Conservation (phyloP, 1,140 invertebrate genomes). For the Formica exsecta region DNA sequence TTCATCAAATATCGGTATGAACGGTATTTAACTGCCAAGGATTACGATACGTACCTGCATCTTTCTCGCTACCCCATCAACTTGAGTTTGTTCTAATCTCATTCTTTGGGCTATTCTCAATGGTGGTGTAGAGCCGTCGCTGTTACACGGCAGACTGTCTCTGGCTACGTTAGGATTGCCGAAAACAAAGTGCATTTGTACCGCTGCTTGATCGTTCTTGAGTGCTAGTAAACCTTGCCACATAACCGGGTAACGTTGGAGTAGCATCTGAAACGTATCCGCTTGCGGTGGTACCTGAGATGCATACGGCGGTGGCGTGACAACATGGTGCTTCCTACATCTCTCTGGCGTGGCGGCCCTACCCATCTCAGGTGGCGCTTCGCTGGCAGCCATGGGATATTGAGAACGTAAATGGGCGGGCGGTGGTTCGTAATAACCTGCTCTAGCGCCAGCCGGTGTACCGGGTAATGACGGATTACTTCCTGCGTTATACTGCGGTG, state of each 20-base stretch:
- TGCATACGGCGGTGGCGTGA: slow-evolving; percentile 90
- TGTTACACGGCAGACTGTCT: slow-evolving; percentile 92
- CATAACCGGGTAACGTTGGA: slow-evolving; percentile 96
- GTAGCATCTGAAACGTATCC: slow-evolving; percentile 92
- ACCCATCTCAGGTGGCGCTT: slow-evolving; percentile 84
- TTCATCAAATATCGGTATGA: no score
- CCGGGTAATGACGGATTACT: slow-evolving; percentile 76
- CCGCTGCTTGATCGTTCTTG: slow-evolving; percentile 98
- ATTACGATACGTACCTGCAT: slow-evolving; percentile 92
- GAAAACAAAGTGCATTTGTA: slow-evolving; percentile 99
- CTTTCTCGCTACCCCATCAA: slow-evolving; percentile 97
- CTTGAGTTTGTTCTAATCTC: slow-evolving; percentile 96
- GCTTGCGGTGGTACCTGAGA: slow-evolving; percentile 92
- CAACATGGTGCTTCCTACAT: slow-evolving; percentile 87
- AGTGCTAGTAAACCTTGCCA: slow-evolving; percentile 98
- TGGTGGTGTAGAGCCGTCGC: slow-evolving; percentile 93
- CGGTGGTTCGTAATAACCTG: slow-evolving; percentile 88
- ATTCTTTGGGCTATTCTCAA: slow-evolving; percentile 98
- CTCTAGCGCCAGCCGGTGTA: slow-evolving; percentile 77
- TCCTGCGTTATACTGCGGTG: slow-evolving; percentile 81
- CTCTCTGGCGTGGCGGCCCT: slow-evolving; percentile 86
- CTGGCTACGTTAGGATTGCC: slow-evolving; percentile 95
- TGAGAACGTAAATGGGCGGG: slow-evolving; percentile 88
- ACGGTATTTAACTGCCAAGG: not conserved
- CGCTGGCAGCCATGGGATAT: slow-evolving; percentile 85